Base-by-base conservation (phyloP, 1,140 invertebrate species). In the Bombus turneri region DNA sequence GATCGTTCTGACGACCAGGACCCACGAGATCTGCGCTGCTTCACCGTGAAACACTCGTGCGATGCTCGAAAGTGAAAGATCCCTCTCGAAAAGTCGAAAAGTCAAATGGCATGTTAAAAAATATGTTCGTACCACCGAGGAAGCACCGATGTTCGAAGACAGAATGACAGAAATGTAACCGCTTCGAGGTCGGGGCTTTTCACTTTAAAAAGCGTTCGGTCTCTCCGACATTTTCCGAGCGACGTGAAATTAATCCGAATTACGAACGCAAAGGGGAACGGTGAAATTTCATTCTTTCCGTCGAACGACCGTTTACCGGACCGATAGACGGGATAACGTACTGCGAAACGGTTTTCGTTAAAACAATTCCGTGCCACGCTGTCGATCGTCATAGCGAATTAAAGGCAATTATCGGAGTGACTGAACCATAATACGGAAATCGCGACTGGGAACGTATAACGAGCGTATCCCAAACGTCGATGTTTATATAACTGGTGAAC, bases 11-110 rank as follows among this genome's bases (percentile, higher is more conserved):
- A 25, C 41, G 31, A 41, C 18, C 78, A 66, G 64, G 41, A 25
- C 62, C 62, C 69, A 68, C 62, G 53, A 62, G 57, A 69, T 28
- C 83, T 90, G 89, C 31, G 81, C 66, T 88, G 78, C 87, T 90
- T 91, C 90, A 91, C 66, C 80, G 83, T 81, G 83, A 68, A 85
- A 80, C 87, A 86, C 87, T 90, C 75, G 66, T 82, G 39, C 34
- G 81, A 86, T 77, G 18, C 75, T 86, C 66, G 66, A 53, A 53
- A 86, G 72, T 39, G 57, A 62, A 41, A 64, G 41, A 62, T 64
- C 78, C 43, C 79, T 75, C 82, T 88, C 59, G 81, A 86, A 28
- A 59, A 68, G n/a, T 87, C 57, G 72, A 83, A 78, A 85, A 39
- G 69, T 80, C 73, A 72, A 9, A n/a, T n/a, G 34, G 39, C 28